Base-by-base conservation (phyloP, 2,113 vertebrate genomes). In the Chloropsis hardwickii region DNA sequence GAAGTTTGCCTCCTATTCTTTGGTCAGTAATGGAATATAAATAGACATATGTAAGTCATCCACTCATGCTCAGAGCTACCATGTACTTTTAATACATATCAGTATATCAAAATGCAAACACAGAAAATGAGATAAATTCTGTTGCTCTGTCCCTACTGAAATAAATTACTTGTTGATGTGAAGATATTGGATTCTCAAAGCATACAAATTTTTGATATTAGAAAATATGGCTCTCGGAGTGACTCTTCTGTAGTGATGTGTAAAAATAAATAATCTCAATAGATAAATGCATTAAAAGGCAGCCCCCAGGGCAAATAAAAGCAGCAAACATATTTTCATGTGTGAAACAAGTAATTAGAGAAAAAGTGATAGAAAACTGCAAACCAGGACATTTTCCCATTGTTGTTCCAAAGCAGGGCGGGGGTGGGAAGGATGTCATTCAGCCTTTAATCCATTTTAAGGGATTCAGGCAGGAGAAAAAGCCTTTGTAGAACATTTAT, bases 321-420 rank as follows among this genome's bases (percentile, higher is more conserved):
- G 19, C 73, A 93, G 39, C 42, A 89, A 95, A 89, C 45, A 71
- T 89, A 89, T 92, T 94, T 96, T 95, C 71, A 92, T 93, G 83
- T 83, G 87, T 95, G 78, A 95, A 96, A 83, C 45, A 91, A 87
- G 73, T 93, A 95, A 95, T 95, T 97, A 97, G 89, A 86, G 81
- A 56, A 91, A 90, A 81, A 92, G 67, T 82, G 82, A 84, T 62
- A 88, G 45, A 79, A 95, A 95, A 96, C 74, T 93, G 66, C 73
- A 91, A 95, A 86, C 20, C 29, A 88, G 78, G 89, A 58, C 14
- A 62, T 91, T 93, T 87, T 82, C 18, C 64, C 27, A 48, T 76
- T 72, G 40, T 17, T 83, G 53, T 37, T 94, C 40, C 57, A 96
- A 92, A 72, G 40, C 28, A 76, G 45, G 12, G 13, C 0, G 1